A percentile compares a stretch with the other conserved stretches of the same genome.
These are phyloP conservation scores for Pedetes capensis DNA, from an alignment of 2,113 vertebrate species.

Conservation along the genomic window DNA sequence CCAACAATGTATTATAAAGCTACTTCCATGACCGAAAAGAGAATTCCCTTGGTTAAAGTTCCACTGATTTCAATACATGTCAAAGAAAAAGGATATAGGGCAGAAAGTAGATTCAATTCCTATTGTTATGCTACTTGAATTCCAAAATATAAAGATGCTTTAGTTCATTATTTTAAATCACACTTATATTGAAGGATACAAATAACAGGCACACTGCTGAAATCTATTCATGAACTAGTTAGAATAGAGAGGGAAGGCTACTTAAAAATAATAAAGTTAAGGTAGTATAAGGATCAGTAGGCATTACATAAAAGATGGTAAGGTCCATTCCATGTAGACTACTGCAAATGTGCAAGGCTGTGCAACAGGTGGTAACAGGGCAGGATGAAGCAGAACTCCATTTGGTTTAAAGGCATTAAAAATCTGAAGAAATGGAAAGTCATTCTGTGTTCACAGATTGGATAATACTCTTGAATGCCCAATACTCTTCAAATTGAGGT, in stretches of 20 bases:
- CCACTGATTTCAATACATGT: not conserved
- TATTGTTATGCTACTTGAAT: not conserved
- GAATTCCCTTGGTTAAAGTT: not conserved
- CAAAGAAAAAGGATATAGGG: rapidly evolving
- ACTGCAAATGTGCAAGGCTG: not conserved
- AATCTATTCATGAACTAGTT: not conserved
- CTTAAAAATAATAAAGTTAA: not conserved
- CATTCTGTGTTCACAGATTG: no score
- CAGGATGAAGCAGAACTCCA: no score
- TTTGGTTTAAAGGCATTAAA: not conserved
- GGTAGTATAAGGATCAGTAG: not conserved
- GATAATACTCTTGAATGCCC: not conserved
- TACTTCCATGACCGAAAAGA: not conserved
- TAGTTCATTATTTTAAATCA: not conserved
- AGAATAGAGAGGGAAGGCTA: not conserved
- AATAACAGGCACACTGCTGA: not conserved
- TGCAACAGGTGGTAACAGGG: no score
- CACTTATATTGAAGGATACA: not conserved
- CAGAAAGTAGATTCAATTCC: not conserved
- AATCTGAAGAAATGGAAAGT: not conserved
- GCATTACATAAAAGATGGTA: not conserved
- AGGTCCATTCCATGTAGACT: not conserved
- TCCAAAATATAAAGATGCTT: not conserved
- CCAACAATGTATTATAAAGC: not conserved
- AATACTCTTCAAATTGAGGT: not conserved